Percentiles rank a stretch among this genome's conserved stretches.
These are phyloP conservation scores for Nephrotoma appendiculata DNA, from an alignment of 2,888 invertebrate genomes.

Conservation along the genomic window DNA sequence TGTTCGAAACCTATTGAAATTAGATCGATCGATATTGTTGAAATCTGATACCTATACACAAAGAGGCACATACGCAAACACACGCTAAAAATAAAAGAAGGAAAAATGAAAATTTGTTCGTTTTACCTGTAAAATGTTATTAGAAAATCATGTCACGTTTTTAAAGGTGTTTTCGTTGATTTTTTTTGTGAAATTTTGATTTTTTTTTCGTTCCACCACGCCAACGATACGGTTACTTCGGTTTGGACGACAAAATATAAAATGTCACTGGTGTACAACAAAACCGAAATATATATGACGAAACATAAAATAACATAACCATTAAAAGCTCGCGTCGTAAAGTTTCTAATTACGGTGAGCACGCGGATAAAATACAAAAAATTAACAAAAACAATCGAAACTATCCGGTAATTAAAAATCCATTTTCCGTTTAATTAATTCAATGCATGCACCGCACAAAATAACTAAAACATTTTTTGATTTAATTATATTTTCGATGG, in stretches of 20 bases:
- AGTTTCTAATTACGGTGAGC: not conserved
- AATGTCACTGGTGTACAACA: not conserved
- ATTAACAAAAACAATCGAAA: not conserved
- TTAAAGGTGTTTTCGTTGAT: not conserved
- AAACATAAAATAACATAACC: not conserved
- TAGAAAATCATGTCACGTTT: not conserved
- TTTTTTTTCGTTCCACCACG: not conserved
- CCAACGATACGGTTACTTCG: not conserved
- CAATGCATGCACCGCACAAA: not conserved
- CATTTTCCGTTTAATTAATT: not conserved
- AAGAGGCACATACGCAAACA: not conserved
- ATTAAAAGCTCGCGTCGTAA: not conserved
- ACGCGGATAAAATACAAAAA: not conserved
- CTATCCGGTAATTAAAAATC: not conserved
- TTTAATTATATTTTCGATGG: not conserved
- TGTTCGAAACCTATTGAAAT: not conserved
- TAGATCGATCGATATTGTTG: not conserved
- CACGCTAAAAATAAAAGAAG: not conserved
- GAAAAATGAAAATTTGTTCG: not conserved
- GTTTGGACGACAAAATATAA: not conserved
- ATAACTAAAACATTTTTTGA: not conserved
- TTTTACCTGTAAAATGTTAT: not conserved
- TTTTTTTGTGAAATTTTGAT: not conserved
- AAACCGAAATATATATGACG: not conserved
- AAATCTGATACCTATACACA: not conserved